phyloP scores from a whole-genome alignment of 2,888 invertebrate species.

The Melinopterus prodromus region DNA sequence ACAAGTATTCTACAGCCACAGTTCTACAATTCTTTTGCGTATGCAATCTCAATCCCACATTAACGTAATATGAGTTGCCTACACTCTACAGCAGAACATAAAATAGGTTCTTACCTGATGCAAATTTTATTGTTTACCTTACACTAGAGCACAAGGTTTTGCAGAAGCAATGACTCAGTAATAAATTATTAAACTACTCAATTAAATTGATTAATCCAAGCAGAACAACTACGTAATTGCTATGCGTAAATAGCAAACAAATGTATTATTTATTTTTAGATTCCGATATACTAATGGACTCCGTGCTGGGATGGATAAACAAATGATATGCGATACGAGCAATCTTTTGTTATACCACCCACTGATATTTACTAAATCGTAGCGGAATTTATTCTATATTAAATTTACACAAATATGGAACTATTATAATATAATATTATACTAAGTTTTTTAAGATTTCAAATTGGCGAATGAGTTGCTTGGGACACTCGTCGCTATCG shows the following conservation, averaged over 20 bases:
- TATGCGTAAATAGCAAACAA: neutral
- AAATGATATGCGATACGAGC: neutral
- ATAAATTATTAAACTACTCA: neutral
- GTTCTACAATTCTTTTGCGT: neutral
- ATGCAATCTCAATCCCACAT: neutral
- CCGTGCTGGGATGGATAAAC: neutral
- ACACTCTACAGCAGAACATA: neutral
- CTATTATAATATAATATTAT: too few relatives aligned
- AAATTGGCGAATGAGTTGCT: too few relatives aligned
- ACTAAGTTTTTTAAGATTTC: too few relatives aligned
- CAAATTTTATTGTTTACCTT: neutral
- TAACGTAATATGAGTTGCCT: neutral
- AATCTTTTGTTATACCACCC: neutral
- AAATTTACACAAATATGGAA: neutral
- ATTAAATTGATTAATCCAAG: neutral
- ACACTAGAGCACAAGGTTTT: neutral
- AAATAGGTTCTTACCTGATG: neutral
- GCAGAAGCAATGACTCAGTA: neutral
- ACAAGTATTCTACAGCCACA: too few relatives aligned
- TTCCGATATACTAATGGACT: neutral
- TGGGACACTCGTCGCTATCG: too few relatives aligned
- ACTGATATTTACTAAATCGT: neutral
- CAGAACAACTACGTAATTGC: neutral
- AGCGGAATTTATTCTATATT: neutral
- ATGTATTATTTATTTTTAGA: neutral